Conservation (phyloP, 23 tunicate genomes). For the Aplidium turbinatum region DNA sequence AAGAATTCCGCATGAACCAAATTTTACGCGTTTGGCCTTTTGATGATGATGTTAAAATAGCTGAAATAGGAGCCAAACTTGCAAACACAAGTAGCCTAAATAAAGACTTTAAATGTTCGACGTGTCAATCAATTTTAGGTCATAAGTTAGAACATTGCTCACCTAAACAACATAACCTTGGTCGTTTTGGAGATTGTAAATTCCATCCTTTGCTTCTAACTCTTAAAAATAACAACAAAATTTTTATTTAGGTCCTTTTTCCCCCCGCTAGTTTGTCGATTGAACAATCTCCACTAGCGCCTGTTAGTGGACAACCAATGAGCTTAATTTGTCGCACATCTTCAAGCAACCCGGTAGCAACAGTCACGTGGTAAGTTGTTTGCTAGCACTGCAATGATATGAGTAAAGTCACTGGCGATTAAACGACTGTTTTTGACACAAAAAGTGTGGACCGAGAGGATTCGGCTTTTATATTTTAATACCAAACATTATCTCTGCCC, state of each 20-base stretch:
- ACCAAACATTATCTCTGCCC: too few relatives aligned
- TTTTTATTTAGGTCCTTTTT: constrained; percentile 55
- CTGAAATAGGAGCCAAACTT: too few relatives aligned
- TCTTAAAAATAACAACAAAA: background rate
- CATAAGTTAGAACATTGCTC: too few relatives aligned
- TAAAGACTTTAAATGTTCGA: too few relatives aligned
- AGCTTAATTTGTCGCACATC: constrained; percentile 60
- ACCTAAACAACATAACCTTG: background rate
- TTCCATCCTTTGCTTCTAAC: background rate
- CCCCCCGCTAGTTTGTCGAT: constrained; percentile 21
- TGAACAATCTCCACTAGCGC: constrained; percentile 27
- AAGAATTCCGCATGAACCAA: too few relatives aligned
- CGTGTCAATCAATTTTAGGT: too few relatives aligned
- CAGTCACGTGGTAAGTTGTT: constrained; percentile 52
- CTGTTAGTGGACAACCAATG: constrained; percentile 46
- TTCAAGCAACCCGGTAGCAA: constrained; percentile 57
- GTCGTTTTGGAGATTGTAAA: background rate
- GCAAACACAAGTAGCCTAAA: too few relatives aligned
- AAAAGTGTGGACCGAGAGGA: too few relatives aligned
- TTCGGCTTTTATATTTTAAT: too few relatives aligned
- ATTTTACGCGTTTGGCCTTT: too few relatives aligned
- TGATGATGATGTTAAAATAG: too few relatives aligned
- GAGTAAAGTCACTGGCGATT: background rate
- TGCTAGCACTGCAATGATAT: background rate
- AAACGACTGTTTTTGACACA: too few relatives aligned